phyloP scores from a whole-genome alignment of 2,797 vertebrate genomes.

The Tokudaia tokunoshimensis region DNA sequence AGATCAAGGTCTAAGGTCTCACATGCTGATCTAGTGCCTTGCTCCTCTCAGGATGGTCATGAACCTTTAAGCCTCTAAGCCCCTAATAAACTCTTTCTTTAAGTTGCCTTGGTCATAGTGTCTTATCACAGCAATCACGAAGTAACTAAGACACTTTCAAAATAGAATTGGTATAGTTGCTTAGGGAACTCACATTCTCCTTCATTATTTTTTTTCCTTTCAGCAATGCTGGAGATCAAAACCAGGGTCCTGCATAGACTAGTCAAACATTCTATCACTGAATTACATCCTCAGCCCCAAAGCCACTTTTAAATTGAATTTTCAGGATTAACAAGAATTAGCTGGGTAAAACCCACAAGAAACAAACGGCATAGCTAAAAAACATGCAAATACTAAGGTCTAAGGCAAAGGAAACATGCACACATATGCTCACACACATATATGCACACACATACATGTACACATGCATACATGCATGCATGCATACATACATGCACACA shows the following conservation, averaged over 20 bases:
- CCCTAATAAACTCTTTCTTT: not conserved
- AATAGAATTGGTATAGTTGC: not conserved
- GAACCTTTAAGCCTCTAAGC: not conserved
- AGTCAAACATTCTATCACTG: not conserved
- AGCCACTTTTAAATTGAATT: conserved; percentile 13
- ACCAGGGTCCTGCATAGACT: not conserved
- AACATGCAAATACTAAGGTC: not conserved
- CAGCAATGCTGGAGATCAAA: not conserved
- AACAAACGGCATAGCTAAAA: not conserved
- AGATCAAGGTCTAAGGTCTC: not conserved
- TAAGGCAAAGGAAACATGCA: not conserved
- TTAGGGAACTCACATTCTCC: not conserved
- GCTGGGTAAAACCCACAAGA: not conserved
- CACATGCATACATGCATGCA: not conserved
- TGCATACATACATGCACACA: not conserved
- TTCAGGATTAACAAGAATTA: conserved; percentile 51
- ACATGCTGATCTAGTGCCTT: not conserved
- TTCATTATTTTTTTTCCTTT: not conserved
- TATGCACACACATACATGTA: not conserved
- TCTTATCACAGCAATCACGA: not conserved
- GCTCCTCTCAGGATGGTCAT: not conserved
- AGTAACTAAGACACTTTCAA: not conserved
- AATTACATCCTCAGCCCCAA: not conserved
- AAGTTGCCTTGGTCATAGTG: not conserved
- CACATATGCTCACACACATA: too few relatives aligned